These are phyloP conservation scores for Solenopsis fugax DNA, from an alignment of 1,140 invertebrate species.

Conservation along the genomic window DNA sequence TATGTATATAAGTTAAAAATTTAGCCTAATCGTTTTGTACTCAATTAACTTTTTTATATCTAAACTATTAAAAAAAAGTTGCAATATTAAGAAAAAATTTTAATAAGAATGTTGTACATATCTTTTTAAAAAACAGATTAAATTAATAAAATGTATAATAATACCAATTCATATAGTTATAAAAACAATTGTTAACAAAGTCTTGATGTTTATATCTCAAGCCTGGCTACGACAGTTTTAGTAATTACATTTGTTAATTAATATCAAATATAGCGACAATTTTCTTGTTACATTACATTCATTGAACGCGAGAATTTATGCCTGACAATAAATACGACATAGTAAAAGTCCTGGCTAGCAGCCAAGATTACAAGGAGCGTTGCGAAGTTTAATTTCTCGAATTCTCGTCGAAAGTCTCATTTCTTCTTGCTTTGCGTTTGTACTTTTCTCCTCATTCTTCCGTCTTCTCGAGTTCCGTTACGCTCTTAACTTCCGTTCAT, in stretches of 20 bases:
- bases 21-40: background rate
- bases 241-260: constrained; percentile 25
- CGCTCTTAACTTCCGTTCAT: constrained; percentile 54
- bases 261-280: background rate
- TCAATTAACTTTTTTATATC: background rate
- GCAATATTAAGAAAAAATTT: background rate
- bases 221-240: background rate
- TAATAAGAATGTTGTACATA: background rate
- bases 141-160: background rate
- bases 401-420: constrained; percentile 74
- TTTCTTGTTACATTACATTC: constrained; percentile 6
- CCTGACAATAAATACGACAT: constrained; percentile 67
- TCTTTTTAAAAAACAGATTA: background rate
- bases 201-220: background rate
- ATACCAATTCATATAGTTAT: background rate
- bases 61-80: background rate
- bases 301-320: constrained; percentile 37
- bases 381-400: constrained; percentile 83
- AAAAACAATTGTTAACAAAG: constrained; percentile 11
- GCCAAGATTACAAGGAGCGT: constrained; percentile 82
- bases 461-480: constrained; percentile 49
- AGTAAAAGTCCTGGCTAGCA: constrained; percentile 77
- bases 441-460: constrained; percentile 47
- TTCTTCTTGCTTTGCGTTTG: constrained; percentile 54
- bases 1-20: background rate